These are phyloP conservation scores for Varanus salvator DNA, from an alignment of 2,113 vertebrate genomes.

Conservation along the genomic window DNA sequence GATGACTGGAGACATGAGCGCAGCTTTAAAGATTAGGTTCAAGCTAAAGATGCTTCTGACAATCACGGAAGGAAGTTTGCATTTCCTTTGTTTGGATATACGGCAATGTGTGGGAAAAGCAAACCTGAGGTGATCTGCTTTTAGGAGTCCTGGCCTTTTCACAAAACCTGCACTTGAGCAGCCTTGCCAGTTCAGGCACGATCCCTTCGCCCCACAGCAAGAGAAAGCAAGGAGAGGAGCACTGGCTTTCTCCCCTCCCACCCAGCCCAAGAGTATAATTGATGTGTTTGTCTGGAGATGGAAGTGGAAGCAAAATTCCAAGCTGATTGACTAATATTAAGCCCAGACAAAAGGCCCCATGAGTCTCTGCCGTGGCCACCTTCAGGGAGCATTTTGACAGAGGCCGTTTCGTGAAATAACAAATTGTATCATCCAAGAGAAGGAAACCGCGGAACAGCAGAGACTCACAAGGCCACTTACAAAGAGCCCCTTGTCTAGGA, in stretches of 20 bases:
- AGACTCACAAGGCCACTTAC: constrained; percentile 40
- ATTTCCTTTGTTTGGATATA: neutral
- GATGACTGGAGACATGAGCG: neutral
- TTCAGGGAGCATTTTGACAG: constrained; percentile 23
- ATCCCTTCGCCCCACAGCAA: neutral
- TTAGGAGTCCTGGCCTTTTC: neutral
- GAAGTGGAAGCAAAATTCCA: fast-evolving
- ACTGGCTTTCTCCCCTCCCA: fast-evolving
- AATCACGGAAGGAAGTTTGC: neutral
- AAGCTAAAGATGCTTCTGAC: neutral
- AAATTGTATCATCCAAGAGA: constrained; percentile 71
- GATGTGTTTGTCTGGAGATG: neutral
- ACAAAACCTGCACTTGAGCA: neutral
- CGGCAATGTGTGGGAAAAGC: constrained; percentile 16
- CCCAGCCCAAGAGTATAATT: fast-evolving
- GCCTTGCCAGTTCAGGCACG: neutral
- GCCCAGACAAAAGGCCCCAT: constrained; percentile 14
- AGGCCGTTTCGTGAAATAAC: constrained; percentile 71
- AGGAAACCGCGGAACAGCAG: constrained; percentile 67
- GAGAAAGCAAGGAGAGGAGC: neutral
- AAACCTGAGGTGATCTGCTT: fast-evolving
- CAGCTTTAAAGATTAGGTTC: neutral
- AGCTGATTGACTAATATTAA: neutral
- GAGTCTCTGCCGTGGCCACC: neutral
- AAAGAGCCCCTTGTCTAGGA: constrained; percentile 68